Evolutionary conservation across 1,140 invertebrate genomes (phyloP), one percentile per base, ranked within the genome.

Genomic region (Cydia pomonella): DNA sequence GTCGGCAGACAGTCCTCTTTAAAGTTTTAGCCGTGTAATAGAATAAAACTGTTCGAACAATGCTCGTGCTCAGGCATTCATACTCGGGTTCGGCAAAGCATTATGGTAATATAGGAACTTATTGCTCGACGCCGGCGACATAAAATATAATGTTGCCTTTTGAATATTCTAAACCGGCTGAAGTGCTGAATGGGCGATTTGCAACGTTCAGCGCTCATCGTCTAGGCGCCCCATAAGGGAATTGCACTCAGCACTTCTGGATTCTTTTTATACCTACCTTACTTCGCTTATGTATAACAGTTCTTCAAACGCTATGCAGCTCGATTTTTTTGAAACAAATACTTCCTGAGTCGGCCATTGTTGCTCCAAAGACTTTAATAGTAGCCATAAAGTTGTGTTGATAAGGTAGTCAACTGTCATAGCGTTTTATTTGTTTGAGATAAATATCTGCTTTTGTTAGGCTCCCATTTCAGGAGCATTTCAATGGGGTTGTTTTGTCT

Each of bases 41-140:
- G 90, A 92, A 92, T 92, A 91, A 92, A 91, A 90, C 82, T 87
- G 84, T 82, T 90, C 79, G 84, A 88, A 91, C 89, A 90, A 87
- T 86, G 82, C 83, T 81, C 76, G 79, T 77, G 80, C 76, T 85
- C 79, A 73, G 80, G 82, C 83, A 88, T 88, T 90, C 87, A 87
- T 87, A 82, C 76, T 73, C 41, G 73, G 74, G 76, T 75, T 81
- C 81, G 79, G 80, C 75, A 79, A 83, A 84, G 74, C 80, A 82
- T 90, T 87, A 87, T 86, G 82, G 78, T 80, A 88, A 86, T 84
- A 82, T 84, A 77, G 80, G 72, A 83, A 88, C 80, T 86, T 84
- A 85, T 84, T 84, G 84, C 78, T 79, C 78, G 77, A 76, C 80
- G 80, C 80, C 80, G 76, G 69, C 76, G 75, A 83, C 77, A 78